phyloP scores from a whole-genome alignment of 2,888 invertebrate genomes.

The Alentia gelatinosa region DNA sequence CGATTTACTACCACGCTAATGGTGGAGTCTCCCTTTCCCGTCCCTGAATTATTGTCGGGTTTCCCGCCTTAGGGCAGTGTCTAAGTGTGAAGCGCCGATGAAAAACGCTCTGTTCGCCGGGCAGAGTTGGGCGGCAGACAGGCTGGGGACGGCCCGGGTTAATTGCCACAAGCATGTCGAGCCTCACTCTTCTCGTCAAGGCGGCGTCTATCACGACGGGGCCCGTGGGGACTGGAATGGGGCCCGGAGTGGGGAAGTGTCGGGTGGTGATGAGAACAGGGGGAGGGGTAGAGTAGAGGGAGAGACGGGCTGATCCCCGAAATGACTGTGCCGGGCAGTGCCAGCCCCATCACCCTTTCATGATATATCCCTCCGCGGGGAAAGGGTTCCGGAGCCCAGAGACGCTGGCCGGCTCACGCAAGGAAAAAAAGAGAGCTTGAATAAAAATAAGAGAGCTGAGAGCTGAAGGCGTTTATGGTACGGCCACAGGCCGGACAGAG shows the following conservation, averaged over 20 bases:
- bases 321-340: neutral
- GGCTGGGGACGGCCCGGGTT: neutral
- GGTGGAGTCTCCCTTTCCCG: neutral
- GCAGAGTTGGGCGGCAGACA: neutral
- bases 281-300: neutral
- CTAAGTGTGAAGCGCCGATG: neutral
- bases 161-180: neutral
- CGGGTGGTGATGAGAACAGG: neutral
- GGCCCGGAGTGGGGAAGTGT: neutral
- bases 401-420: no score
- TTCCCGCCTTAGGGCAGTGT: neutral
- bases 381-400: no score
- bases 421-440: no score
- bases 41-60: neutral
- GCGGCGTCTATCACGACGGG: neutral
- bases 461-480: no score
- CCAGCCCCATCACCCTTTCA: neutral
- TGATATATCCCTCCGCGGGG: constrained; percentile 9
- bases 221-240: neutral
- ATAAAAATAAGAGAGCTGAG: no score
- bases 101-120: neutral
- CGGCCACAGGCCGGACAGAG: no score
- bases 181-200: neutral
- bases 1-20: neutral
- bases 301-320: neutral